These are phyloP conservation scores for Rhagonycha fulva DNA, from an alignment of 2,888 invertebrate genomes.

Conservation along the genomic window DNA sequence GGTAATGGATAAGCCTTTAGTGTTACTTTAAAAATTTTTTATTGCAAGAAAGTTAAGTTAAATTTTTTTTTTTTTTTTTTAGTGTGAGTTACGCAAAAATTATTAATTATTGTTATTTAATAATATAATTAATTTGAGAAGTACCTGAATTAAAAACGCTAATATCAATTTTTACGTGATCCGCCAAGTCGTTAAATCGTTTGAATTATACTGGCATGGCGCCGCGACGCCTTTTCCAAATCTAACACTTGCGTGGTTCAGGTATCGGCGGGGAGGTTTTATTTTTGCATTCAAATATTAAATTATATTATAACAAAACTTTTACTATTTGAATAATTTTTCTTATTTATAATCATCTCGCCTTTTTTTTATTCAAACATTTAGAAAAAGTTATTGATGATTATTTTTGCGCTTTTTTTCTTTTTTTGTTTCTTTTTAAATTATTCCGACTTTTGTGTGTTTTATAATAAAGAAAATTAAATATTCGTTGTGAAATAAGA, in stretches of 20 bases:
- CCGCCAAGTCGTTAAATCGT: conserved; percentile 35
- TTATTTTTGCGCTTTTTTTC: background rate
- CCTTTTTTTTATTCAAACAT: background rate
- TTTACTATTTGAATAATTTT: background rate
- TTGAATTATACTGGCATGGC: conserved; percentile 35
- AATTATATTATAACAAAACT: background rate
- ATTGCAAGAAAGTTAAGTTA: background rate
- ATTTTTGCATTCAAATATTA: background rate
- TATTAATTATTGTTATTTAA: background rate
- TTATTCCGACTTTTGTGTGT: background rate
- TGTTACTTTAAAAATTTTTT: background rate
- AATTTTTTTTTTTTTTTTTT: background rate
- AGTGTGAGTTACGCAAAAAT: background rate
- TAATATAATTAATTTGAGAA: background rate
- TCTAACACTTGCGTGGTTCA: conserved; percentile 8
- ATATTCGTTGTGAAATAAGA: background rate
- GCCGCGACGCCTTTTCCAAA: conserved; percentile 25
- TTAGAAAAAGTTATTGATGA: background rate
- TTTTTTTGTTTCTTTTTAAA: background rate
- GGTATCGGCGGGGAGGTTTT: background rate
- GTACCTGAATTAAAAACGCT: conserved; percentile 8
- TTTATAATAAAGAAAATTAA: background rate
- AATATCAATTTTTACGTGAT: conserved; percentile 13
- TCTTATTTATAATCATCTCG: background rate
- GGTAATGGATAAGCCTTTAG: background rate